Conservation (phyloP, 2,797 vertebrate genomes). For the Oophaga sylvatica region DNA sequence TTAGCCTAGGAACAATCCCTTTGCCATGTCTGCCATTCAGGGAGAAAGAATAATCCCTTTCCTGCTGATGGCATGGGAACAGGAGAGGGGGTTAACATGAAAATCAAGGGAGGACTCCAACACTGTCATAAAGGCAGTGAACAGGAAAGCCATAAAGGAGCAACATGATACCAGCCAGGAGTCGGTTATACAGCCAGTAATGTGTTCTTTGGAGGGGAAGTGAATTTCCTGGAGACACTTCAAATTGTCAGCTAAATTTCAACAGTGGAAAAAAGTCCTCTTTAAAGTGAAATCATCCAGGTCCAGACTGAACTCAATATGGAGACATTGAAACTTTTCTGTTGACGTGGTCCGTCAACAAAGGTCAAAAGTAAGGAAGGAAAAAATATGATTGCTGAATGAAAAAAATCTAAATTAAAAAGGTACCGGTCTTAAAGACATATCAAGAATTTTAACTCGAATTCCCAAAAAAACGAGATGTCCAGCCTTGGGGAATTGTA, state of each 20-base stretch:
- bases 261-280: slow-evolving; percentile 58
- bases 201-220: slow-evolving; percentile 62
- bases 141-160: slow-evolving; percentile 59
- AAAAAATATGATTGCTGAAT: slow-evolving; percentile 30
- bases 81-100: slow-evolving; percentile 48
- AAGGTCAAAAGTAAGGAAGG: neutral
- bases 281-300: slow-evolving; percentile 59
- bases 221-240: slow-evolving; percentile 62
- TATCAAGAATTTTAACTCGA: neutral
- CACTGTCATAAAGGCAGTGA: slow-evolving; percentile 54
- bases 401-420: neutral
- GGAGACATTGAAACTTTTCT: slow-evolving; percentile 10
- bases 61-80: slow-evolving; percentile 20
- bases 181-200: slow-evolving; percentile 52
- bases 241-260: slow-evolving; percentile 62
- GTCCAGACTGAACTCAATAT: slow-evolving; percentile 21
- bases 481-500: too few species aligned
- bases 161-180: slow-evolving; percentile 59
- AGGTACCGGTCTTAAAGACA: neutral
- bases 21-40: slow-evolving; percentile 24
- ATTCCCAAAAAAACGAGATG: too few species aligned
- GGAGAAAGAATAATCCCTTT: slow-evolving; percentile 7
- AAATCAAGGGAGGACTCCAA: slow-evolving; percentile 56
- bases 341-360: slow-evolving; percentile 42
- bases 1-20: slow-evolving; percentile 15